Base-by-base conservation (phyloP, 2,888 invertebrate species). In the Coelinius sp. region DNA sequence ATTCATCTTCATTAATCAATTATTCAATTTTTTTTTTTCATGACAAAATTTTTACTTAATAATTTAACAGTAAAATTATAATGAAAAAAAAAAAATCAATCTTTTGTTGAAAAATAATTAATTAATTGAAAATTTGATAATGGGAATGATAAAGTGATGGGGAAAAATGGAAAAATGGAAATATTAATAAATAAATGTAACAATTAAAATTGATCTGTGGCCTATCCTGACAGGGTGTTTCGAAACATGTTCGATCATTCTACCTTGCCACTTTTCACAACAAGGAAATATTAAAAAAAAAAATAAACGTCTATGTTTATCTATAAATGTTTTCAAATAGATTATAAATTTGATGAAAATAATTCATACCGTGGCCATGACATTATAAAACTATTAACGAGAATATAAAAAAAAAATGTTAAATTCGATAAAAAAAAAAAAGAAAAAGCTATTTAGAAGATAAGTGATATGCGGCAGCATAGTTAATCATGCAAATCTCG, bases 221-320 rank as follows among this genome's bases (percentile, higher is more conserved):
- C 76, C 76, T 76, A 77, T 75, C 59, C 69, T 73, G 73, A 77
- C 74, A 76, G 75, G 73, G 76, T 77, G 73, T 76, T 72, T 52
- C 56, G 31, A 56, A 69, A 73, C 62, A 69, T 12, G 72, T 73
- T 69, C 64, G 68, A 71, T 73, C 66, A 59, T 70, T 73, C 53
- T 67, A 66, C 64, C 67, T 65, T 66, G 65, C 41, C 68, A 53
- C 22, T 65, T 25, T 17, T 59, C 31, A 35, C 14, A 17, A 25
- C 10, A 35, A 38, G 25, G 66, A 62, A 66, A 72, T 68, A 71
- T 64, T 24, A 63, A 71, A 56, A 44, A 14, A 52, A 14, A 41
- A 41, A 41, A 14, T 2, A 41, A 41, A 41, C 14, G 14, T 41
- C n/a, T 8, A 14, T 41, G n/a, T n/a, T n/a, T n/a, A n/a, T 14